Evolutionary conservation across 1,140 invertebrate species (phyloP), one percentile per base, ranked within the genome.

Genomic region (Leptinotarsa undecemlineata): DNA sequence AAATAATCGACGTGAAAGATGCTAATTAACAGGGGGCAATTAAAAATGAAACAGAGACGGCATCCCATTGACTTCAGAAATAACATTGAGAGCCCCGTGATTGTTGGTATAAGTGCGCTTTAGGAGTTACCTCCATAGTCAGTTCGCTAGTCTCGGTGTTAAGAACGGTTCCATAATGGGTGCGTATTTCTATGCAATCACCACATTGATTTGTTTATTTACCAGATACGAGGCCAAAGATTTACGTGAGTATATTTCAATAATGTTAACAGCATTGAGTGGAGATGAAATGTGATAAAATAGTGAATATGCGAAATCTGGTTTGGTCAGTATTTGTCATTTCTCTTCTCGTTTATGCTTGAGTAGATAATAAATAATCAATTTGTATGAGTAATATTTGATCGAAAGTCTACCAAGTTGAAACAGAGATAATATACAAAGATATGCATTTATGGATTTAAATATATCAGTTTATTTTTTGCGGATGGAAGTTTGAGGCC

Each of bases 181-280:
- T 17, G n/a, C 14, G 4, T 19, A 57, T 57, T 57, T 17, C 51
- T 57, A 57, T 19, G 6, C 15, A 57, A n/a, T 57, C 15, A 17
- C 51, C 51, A 57, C 14, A 57, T 57, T 57, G 15, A 57, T 57
- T 57, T 57, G 51, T 57, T 57, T 57, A 57, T 57, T 57, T 57
- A n/a, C 51, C 15, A n/a, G 15, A 57, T 57, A 57, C 51, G 51
- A 57, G 51, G 51, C 51, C 51, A 57, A 57, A 57, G 51, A 57
- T 57, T 57, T 57, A 57, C 51, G 51, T 57, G 51, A 57, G 51
- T 57, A 57, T 19, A 17, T 57, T 57, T 57, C 4, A 57, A 42
- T 11, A 42, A 42, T 42, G 8, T 42, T 42, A 11, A 3, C 33
- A 42, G 33, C 33, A 42, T 42, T 42, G 33, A 42, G 33, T 42